These are phyloP conservation scores for Mirounga angustirostris DNA, from an alignment of 2,113 vertebrate genomes.

Conservation along the genomic window DNA sequence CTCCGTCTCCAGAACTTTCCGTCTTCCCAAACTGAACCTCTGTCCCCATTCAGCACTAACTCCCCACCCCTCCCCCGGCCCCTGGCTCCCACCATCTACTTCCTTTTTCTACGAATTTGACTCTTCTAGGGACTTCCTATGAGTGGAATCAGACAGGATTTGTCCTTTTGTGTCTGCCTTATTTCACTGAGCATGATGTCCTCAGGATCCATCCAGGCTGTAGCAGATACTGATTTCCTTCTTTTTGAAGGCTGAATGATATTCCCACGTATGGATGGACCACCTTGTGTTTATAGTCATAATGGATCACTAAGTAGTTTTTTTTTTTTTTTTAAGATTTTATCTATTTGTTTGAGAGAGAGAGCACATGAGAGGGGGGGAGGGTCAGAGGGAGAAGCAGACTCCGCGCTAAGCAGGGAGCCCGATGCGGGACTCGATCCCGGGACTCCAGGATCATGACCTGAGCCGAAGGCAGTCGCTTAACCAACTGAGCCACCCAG, in stretches of 20 bases:
- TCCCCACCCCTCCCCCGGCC: neutral
- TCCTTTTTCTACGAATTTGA: neutral
- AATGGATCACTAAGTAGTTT: neutral
- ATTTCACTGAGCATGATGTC: neutral
- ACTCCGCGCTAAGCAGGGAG: too few species aligned
- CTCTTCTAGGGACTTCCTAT: neutral
- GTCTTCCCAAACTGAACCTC: neutral
- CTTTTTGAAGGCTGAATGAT: neutral
- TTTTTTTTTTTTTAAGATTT: too few species aligned
- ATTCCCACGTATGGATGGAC: neutral
- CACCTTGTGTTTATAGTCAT: neutral
- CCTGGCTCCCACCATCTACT: neutral
- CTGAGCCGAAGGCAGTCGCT: too few species aligned
- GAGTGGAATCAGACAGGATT: neutral
- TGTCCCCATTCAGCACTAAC: neutral
- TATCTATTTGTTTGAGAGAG: too few species aligned
- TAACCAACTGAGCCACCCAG: too few species aligned
- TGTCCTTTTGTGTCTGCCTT: neutral
- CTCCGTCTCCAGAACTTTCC: neutral
- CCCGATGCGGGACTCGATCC: too few species aligned
- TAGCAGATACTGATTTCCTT: neutral
- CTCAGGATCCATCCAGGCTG: neutral
- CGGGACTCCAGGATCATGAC: too few species aligned
- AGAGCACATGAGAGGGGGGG: too few species aligned
- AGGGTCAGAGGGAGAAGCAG: too few species aligned